A percentile compares a stretch with the other conserved stretches of the same genome.
These are phyloP conservation scores for Herpailurus yagouaroundi DNA, from an alignment of 2,113 vertebrate genomes.

Conservation along the genomic window DNA sequence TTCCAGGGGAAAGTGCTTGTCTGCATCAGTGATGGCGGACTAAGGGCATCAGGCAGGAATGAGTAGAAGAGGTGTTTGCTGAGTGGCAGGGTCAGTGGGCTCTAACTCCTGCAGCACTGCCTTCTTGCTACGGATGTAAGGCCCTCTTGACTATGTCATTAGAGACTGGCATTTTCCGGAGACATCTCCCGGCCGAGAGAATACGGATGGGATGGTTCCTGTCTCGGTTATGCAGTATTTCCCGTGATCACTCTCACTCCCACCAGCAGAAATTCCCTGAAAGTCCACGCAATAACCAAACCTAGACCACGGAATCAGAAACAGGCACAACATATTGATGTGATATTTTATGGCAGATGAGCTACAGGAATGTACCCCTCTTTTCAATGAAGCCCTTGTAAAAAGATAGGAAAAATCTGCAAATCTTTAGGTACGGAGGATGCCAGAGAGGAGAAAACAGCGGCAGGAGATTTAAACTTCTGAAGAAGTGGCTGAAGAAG, in stretches of 20 bases:
- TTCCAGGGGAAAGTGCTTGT: too few species aligned
- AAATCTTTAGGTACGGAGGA: neutral
- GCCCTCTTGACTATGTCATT: accelerated
- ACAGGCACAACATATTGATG: too few species aligned
- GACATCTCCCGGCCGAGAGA: neutral
- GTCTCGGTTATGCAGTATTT: neutral
- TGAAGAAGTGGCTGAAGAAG: neutral
- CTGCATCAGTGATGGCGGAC: neutral
- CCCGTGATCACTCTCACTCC: neutral
- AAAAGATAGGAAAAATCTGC: neutral
- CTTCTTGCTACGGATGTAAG: too few species aligned
- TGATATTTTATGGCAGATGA: neutral
- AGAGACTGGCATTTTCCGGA: neutral
- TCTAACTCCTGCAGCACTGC: accelerated
- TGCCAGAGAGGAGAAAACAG: neutral
- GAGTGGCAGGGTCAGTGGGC: accelerated
- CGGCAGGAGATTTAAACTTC: neutral
- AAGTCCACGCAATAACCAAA: neutral
- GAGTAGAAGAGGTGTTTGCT: neutral
- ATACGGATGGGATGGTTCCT: neutral
- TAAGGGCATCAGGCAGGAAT: accelerated
- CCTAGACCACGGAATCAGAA: neutral
- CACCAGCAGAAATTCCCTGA: neutral
- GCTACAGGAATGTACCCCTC: too few species aligned
- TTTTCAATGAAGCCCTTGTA: neutral